A percentile compares a stretch with the other conserved stretches of the same genome.
Evolutionary conservation across 2,113 vertebrate genomes (phyloP).

Genomic region (Hemibagrus wyckioides): DNA sequence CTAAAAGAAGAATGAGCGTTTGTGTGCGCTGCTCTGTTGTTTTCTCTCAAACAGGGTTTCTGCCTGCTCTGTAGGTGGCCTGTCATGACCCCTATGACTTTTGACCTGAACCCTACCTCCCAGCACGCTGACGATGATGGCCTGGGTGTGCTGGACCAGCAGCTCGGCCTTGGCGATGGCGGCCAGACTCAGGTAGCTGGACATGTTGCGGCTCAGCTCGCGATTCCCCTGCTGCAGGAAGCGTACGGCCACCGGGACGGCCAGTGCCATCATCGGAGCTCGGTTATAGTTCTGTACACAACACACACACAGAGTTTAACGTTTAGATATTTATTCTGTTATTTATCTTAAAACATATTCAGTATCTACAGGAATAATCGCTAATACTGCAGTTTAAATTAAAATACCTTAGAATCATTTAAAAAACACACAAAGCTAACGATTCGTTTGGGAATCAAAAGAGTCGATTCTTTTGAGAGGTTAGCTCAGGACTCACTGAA

Average conservation of each 20-base stretch:
- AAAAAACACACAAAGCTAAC: too few relatives aligned
- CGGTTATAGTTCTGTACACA: constrained; percentile 87
- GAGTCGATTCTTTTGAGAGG: not conserved
- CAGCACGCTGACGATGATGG: constrained; percentile 83
- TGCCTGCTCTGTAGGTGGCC: constrained; percentile 6
- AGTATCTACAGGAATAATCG: not conserved
- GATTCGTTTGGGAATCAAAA: not conserved
- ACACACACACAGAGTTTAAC: not conserved
- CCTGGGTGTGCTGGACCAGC: constrained; percentile 85
- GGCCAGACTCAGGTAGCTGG: constrained; percentile 90
- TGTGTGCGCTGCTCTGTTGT: not conserved
- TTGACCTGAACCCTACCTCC: constrained; percentile 77
- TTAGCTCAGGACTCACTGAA: not conserved
- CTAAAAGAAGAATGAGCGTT: not conserved
- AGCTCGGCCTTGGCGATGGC: constrained; percentile 86
- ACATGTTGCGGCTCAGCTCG: constrained; percentile 93
- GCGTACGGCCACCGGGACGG: constrained; percentile 90
- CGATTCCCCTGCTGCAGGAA: constrained; percentile 87
- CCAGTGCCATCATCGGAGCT: constrained; percentile 86
- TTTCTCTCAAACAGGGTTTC: not conserved
- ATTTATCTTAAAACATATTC: not conserved
- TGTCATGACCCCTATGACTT: not conserved
- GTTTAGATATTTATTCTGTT: not conserved
- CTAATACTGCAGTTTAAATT: not conserved
- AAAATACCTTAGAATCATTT: not conserved